These are phyloP conservation scores for Sesamia nonagrioides DNA, from an alignment of 1,140 invertebrate species.

Conservation along the genomic window DNA sequence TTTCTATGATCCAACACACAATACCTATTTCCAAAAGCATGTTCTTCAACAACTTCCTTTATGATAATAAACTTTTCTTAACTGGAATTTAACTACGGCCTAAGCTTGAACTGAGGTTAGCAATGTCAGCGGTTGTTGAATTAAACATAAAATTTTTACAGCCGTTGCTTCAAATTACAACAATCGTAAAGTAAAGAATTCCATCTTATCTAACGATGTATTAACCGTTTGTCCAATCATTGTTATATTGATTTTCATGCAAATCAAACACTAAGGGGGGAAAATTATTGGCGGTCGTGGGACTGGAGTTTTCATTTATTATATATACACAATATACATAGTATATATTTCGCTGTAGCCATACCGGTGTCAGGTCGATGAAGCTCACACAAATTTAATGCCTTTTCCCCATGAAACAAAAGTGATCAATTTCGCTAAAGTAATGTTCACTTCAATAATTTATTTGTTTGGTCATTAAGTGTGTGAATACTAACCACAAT, in stretches of 20 bases:
- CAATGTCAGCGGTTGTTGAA: conserved; percentile 3
- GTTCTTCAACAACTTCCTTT: neutral
- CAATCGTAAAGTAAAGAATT: conserved; percentile 20
- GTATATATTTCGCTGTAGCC: no score
- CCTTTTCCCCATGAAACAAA: no score
- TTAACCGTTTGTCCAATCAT: neutral
- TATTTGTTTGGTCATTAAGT: no score
- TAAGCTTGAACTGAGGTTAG: no score
- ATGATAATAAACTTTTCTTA: neutral
- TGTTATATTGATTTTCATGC: conserved; percentile 4
- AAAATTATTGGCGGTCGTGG: neutral
- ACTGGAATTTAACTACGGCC: neutral
- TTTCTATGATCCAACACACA: no score
- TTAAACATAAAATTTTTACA: neutral
- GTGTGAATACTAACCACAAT: no score
- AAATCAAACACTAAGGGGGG: neutral
- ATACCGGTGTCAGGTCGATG: no score
- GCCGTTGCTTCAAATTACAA: neutral
- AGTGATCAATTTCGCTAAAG: no score
- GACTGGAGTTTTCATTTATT: no score
- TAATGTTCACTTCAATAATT: no score
- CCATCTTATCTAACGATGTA: conserved; percentile 9
- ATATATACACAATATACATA: no score
- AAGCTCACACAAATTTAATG: no score
- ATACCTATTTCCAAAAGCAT: neutral